phyloP scores from a whole-genome alignment of 2,797 vertebrate species.

The Vultur gryphus region DNA sequence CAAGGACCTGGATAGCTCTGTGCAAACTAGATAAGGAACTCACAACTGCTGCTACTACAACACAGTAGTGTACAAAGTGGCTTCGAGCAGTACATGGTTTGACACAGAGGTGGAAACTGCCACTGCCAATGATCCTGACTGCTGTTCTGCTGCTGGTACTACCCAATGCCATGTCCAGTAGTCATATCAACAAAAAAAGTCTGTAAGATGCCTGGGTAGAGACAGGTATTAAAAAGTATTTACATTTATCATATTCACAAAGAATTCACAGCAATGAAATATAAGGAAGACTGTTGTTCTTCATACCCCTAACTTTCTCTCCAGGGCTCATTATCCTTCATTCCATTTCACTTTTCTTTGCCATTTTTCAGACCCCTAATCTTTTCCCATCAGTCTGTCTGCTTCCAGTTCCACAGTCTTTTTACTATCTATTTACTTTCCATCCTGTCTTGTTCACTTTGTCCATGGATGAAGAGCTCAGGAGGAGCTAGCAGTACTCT shows the following conservation, averaged over 20 bases:
- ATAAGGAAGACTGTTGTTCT: background rate
- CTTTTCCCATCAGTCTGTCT: background rate
- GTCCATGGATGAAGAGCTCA: background rate
- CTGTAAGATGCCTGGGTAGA: background rate
- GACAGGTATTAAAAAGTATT: background rate
- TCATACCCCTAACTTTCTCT: background rate
- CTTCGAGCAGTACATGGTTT: background rate
- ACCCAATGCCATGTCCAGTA: background rate
- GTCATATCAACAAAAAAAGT: background rate
- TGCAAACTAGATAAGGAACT: background rate
- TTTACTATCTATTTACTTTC: background rate
- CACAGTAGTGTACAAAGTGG: background rate
- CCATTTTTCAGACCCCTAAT: background rate
- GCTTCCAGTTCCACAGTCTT: background rate
- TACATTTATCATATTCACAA: background rate
- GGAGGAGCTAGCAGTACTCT: background rate
- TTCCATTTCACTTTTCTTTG: background rate
- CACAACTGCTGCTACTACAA: background rate
- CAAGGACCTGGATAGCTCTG: background rate
- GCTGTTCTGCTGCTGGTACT: background rate
- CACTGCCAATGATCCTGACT: background rate
- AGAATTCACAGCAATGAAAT: background rate
- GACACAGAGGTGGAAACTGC: background rate
- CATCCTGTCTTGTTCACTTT: background rate
- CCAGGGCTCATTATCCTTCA: background rate